A percentile compares a stretch with the other conserved stretches of the same genome.
These are phyloP conservation scores for Palaemon carinicauda DNA, from an alignment of 1,140 invertebrate species.

Conservation along the genomic window DNA sequence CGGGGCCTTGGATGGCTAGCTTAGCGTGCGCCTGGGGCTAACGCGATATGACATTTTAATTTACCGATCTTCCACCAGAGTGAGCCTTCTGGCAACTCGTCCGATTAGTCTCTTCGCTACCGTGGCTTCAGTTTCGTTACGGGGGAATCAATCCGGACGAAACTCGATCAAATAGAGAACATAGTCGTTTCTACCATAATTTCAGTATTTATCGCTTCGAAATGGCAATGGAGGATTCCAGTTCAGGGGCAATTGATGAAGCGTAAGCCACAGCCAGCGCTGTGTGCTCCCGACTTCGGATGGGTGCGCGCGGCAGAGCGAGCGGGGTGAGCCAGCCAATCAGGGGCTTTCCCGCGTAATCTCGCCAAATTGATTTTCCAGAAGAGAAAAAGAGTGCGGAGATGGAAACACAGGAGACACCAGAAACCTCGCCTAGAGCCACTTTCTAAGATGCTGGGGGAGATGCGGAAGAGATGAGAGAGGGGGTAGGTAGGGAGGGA, in stretches of 20 bases:
- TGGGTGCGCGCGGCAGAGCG: constrained; percentile 40
- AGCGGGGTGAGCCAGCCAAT: constrained; percentile 55
- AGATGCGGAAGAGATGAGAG: neutral
- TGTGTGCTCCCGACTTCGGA: neutral
- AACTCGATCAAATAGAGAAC: too few relatives aligned
- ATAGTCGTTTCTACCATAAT: too few relatives aligned
- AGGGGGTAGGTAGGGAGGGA: neutral
- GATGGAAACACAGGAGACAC: constrained; percentile 53
- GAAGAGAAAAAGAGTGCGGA: constrained; percentile 52
- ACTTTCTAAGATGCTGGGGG: constrained; percentile 51
- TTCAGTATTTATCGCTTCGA: neutral
- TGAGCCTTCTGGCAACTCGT: constrained; percentile 55
- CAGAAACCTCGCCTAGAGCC: constrained; percentile 44
- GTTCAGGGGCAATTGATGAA: neutral
- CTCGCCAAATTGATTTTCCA: constrained; percentile 55
- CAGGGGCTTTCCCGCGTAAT: constrained; percentile 56
- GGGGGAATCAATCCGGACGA: neutral
- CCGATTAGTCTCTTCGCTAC: neutral
- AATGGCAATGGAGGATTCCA: neutral
- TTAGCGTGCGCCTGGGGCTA: constrained; percentile 56
- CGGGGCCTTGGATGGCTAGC: constrained; percentile 55
- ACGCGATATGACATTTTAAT: constrained; percentile 57
- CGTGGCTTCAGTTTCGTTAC: constrained; percentile 11
- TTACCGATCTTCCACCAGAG: constrained; percentile 50
- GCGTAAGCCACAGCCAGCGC: neutral